These are phyloP conservation scores for Entelurus aequoreus DNA, from an alignment of 2,113 vertebrate genomes.

Conservation along the genomic window DNA sequence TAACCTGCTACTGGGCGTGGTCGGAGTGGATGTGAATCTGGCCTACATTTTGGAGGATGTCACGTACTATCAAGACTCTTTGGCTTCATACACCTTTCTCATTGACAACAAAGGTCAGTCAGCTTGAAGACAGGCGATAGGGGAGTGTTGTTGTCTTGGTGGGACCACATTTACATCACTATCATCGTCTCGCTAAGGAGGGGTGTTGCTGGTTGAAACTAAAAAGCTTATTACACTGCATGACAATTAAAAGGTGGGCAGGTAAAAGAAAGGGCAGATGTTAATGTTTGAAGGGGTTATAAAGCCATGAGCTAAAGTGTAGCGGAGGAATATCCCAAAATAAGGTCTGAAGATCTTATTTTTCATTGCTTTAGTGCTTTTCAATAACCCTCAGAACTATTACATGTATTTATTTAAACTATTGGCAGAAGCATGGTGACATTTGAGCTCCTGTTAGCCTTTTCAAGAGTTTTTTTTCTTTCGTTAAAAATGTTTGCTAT, in stretches of 20 bases:
- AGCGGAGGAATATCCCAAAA: neutral
- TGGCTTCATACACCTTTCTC: conserved; percentile 97
- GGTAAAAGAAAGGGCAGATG: neutral
- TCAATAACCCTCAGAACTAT: neutral
- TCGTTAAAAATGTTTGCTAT: conserved; percentile 38
- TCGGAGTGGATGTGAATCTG: conserved; percentile 95
- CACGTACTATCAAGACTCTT: conserved; percentile 95
- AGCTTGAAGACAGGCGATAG: neutral
- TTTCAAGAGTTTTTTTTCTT: conserved; percentile 16
- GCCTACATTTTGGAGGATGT: conserved; percentile 97
- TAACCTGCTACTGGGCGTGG: conserved; percentile 93
- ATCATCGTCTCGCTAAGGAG: neutral
- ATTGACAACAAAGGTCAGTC: conserved; percentile 96
- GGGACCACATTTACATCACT: neutral
- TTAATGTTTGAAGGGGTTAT: neutral
- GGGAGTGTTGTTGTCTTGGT: neutral
- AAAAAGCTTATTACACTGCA: neutral
- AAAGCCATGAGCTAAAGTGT: neutral
- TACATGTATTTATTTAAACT: neutral
- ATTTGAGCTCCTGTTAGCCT: neutral
- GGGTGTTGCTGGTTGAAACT: too few species aligned
- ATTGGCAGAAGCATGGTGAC: conserved; percentile 10
- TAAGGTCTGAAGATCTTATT: neutral
- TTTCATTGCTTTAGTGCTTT: neutral
- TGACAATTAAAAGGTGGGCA: neutral